Evolutionary conservation across 2,797 vertebrate species (phyloP).

Genomic region (Numenius phaeopus): DNA sequence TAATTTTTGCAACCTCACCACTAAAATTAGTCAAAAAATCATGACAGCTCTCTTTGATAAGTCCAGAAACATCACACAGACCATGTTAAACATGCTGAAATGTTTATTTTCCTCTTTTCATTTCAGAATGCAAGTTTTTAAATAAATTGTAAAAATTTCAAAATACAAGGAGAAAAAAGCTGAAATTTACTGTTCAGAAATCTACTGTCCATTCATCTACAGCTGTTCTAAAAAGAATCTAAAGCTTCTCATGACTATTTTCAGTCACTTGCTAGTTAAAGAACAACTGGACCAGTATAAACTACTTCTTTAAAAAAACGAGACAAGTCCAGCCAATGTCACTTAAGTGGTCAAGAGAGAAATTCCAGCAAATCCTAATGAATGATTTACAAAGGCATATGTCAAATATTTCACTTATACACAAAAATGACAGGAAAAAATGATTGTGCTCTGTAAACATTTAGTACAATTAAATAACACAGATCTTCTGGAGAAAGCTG

Average conservation of each 20-base stretch:
- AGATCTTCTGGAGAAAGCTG: background rate
- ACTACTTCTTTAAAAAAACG: background rate
- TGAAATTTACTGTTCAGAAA: background rate
- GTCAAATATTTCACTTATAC: background rate
- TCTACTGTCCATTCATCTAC: background rate
- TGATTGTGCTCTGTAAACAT: background rate
- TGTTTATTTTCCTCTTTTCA: background rate
- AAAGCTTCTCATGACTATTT: background rate
- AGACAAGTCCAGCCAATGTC: background rate
- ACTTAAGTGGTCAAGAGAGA: background rate
- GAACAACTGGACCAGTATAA: background rate
- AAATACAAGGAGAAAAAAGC: background rate
- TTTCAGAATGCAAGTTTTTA: background rate
- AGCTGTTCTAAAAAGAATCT: background rate
- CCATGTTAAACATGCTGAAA: background rate
- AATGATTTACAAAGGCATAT: background rate
- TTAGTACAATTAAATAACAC: background rate
- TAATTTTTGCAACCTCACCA: background rate
- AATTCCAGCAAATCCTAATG: conserved; percentile 16
- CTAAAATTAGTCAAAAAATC: background rate
- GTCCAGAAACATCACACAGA: background rate
- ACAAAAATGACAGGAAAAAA: background rate
- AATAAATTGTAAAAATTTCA: background rate
- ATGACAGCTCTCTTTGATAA: background rate
- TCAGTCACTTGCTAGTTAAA: background rate